Conservation (phyloP, 2,113 vertebrate species). For the Bambusicola thoracicus region DNA sequence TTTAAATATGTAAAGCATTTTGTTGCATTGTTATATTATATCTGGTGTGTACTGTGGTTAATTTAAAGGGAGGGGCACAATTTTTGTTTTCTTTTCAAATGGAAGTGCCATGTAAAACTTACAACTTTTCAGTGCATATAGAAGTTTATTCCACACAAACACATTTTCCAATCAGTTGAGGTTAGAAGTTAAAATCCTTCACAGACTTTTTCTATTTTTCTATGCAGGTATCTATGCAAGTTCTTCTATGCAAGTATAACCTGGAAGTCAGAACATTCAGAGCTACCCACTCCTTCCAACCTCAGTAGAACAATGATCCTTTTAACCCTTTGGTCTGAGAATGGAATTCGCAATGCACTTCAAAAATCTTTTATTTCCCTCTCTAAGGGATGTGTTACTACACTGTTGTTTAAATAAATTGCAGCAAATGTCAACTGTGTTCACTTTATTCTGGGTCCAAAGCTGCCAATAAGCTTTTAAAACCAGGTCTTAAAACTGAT, state of each 20-base stretch:
- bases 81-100: not conserved
- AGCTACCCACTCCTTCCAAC: not conserved
- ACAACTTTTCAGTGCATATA: not conserved
- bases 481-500: not conserved
- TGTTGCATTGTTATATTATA: not conserved
- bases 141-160: not conserved
- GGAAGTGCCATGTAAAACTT: not conserved
- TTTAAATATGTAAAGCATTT: not conserved
- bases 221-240: not conserved
- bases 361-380: not conserved
- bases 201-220: not conserved
- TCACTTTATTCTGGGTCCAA: not conserved
- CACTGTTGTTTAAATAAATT: not conserved
- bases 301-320: not conserved
- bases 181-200: not conserved
- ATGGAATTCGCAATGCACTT: not conserved
- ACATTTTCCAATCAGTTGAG: not conserved
- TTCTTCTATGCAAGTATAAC: too few species aligned
- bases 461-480: not conserved
- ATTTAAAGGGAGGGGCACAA: not conserved
- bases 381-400: not conserved
- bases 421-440: not conserved
- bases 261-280: not conserved
- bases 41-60: not conserved
- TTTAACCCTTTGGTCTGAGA: not conserved